Conservation (phyloP, 2,113 vertebrate species). For the Sturnus vulgaris region DNA sequence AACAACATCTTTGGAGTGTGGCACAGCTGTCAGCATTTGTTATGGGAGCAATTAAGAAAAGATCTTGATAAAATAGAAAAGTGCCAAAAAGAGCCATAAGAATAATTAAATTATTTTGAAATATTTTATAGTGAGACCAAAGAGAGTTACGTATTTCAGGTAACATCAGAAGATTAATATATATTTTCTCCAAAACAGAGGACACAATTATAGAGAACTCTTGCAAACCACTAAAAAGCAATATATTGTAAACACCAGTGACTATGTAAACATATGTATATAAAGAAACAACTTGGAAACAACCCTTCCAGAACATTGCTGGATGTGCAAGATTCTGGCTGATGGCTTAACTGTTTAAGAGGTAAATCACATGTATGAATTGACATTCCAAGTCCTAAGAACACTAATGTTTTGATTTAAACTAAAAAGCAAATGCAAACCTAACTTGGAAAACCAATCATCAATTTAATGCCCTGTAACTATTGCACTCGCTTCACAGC, state of each 20-base stretch:
- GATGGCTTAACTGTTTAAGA: not conserved
- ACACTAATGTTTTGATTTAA: not conserved
- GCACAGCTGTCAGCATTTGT: not conserved
- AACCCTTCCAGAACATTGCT: not conserved
- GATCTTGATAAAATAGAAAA: not conserved
- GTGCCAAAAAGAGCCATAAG: not conserved
- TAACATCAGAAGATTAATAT: not conserved
- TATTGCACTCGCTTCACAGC: not conserved
- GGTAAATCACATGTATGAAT: not conserved
- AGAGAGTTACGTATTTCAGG: not conserved
- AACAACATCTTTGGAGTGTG: not conserved
- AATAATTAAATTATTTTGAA: not conserved
- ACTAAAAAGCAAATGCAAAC: not conserved
- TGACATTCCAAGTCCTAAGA: not conserved
- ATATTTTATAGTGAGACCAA: not conserved
- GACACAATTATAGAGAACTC: not conserved
- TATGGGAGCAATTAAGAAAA: not conserved
- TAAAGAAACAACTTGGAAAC: not conserved
- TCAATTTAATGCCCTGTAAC: not conserved
- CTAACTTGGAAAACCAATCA: not conserved
- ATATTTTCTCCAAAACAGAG: not conserved
- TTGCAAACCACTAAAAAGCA: not conserved
- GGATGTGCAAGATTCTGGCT: not conserved
- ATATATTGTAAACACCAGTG: not conserved
- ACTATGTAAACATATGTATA: not conserved